Percentiles rank a stretch among this genome's conserved stretches.
These are phyloP conservation scores for Rhorus exstirpatorius DNA, from an alignment of 2,888 invertebrate genomes.

Conservation along the genomic window DNA sequence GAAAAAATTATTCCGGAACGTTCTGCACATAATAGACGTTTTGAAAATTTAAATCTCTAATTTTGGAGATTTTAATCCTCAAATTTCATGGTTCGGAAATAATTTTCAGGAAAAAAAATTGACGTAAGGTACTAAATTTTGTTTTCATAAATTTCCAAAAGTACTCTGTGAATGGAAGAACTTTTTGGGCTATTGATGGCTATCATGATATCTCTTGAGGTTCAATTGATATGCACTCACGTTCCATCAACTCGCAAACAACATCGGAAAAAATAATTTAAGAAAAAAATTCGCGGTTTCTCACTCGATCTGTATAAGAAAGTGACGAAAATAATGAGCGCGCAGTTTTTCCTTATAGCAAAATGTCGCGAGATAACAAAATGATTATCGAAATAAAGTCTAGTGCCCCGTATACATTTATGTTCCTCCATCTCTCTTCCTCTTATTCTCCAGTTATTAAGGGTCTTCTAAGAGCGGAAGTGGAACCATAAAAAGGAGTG, in stretches of 20 bases:
- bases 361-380: neutral
- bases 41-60: neutral
- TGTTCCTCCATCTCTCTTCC: neutral
- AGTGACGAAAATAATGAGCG: neutral
- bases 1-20: neutral
- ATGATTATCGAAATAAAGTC: constrained; percentile 1
- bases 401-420: constrained; percentile 23
- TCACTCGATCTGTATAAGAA: no score
- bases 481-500: constrained; percentile 26
- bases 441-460: constrained; percentile 25
- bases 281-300: no score
- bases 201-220: no score
- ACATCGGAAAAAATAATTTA: no score
- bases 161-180: no score
- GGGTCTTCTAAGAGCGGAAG: constrained; percentile 17
- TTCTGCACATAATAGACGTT: neutral
- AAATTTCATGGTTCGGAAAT: no score
- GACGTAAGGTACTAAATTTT: neutral
- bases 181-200: no score
- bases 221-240: no score
- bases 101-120: neutral
- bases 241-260: no score
- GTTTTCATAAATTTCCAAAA: no score
- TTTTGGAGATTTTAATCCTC: neutral
- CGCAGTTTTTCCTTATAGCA: neutral